Evolutionary conservation across 2,113 vertebrate genomes (phyloP).

Genomic region (Sphaerodactylus townsendi): DNA sequence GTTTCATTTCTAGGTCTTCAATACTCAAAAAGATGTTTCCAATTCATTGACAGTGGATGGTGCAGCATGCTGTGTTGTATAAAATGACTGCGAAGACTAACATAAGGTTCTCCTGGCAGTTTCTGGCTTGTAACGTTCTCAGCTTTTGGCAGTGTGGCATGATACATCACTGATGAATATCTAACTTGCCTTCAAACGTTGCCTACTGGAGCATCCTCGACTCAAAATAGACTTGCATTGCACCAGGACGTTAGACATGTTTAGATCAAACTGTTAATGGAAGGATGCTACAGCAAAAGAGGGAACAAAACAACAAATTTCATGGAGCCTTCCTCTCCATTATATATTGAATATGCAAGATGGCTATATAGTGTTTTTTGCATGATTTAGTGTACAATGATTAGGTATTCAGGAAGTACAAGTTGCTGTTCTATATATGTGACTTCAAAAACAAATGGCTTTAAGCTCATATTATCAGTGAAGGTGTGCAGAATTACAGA

Average conservation of each 20-base stretch:
- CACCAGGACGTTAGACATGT: neutral
- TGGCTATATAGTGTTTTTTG: neutral
- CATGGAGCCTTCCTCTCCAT: neutral
- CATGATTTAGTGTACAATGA: neutral
- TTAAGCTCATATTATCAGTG: neutral
- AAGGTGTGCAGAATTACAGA: neutral
- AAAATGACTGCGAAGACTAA: constrained; percentile 37
- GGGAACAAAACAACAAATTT: neutral
- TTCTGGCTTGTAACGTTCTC: constrained; percentile 15
- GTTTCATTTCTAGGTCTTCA: neutral
- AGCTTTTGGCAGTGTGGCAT: neutral
- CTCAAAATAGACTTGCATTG: constrained; percentile 1
- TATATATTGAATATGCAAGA: neutral
- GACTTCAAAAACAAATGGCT: neutral
- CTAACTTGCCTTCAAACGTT: constrained; percentile 1
- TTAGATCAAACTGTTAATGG: neutral
- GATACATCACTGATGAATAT: neutral
- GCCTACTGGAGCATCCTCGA: neutral
- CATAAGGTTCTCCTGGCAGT: neutral
- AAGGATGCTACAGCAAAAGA: neutral
- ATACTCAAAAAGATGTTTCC: constrained; percentile 23
- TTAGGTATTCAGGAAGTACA: neutral
- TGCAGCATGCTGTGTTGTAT: constrained; percentile 15
- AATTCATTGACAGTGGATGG: constrained; percentile 8
- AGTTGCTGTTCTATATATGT: neutral